Conservation (phyloP, 2,797 vertebrate species). For the Sarcoramphus papa region DNA sequence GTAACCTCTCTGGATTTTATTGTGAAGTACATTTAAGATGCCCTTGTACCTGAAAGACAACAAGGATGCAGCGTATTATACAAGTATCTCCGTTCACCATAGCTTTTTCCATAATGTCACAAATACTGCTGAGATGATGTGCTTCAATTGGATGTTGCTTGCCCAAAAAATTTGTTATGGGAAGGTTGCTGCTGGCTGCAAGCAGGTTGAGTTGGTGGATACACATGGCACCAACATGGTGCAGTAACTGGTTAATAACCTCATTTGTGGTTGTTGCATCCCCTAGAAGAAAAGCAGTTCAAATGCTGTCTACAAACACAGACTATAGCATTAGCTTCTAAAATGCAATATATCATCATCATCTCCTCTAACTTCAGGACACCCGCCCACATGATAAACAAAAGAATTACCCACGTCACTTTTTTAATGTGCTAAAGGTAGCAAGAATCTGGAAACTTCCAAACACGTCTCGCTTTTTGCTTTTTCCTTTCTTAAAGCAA, state of each 20-base stretch:
- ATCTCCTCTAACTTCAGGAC: not conserved
- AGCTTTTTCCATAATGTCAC: constrained; percentile 99
- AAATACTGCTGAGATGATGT: constrained; percentile 95
- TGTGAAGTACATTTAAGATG: not conserved
- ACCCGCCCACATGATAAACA: not conserved
- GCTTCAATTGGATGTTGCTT: constrained; percentile 97
- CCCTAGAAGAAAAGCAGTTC: constrained; percentile 73
- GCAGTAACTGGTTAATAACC: constrained; percentile 96
- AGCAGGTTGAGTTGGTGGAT: constrained; percentile 97
- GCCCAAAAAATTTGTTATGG: constrained; percentile 86
- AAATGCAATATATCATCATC: not conserved
- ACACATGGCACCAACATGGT: constrained; percentile 98
- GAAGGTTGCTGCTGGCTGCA: constrained; percentile 85
- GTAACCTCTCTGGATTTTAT: not conserved
- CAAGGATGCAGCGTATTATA: constrained; percentile 95
- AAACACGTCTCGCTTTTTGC: not conserved
- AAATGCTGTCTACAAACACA: not conserved
- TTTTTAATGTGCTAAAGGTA: not conserved
- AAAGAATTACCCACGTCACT: not conserved
- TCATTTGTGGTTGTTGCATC: constrained; percentile 89
- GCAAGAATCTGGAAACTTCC: not conserved
- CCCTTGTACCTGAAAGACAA: constrained; percentile 91
- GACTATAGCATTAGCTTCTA: not conserved
- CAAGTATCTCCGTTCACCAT: constrained; percentile 96
- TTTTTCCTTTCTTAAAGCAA: not conserved